Percentiles rank a stretch among this genome's conserved stretches.
Conservation (phyloP, 2,113 vertebrate genomes). For the Raja brachyura region DNA sequence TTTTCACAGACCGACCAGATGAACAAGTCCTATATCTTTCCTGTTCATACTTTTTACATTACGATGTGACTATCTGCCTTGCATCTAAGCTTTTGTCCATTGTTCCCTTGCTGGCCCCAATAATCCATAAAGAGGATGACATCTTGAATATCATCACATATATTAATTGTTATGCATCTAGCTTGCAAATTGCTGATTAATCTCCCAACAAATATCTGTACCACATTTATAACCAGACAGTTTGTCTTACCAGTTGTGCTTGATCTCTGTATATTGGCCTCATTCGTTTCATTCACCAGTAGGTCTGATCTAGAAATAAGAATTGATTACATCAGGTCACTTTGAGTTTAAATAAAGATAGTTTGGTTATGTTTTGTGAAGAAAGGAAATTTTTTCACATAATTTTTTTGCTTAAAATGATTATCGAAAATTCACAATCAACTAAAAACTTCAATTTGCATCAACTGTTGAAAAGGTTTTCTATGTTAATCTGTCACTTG, state of each 20-base stretch:
- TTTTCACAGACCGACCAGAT: no score
- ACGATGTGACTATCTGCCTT: no score
- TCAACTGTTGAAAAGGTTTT: not conserved
- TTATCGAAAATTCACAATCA: not conserved
- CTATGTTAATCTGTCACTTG: not conserved
- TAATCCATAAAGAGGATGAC: no score
- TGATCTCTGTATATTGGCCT: conserved; percentile 43
- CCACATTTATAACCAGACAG: not conserved
- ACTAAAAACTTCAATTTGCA: not conserved
- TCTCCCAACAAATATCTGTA: not conserved
- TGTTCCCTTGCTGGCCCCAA: no score
- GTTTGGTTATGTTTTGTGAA: not conserved
- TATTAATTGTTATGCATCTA: no score
- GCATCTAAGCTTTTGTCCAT: no score
- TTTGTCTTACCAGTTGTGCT: conserved; percentile 51
- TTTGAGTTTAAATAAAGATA: not conserved
- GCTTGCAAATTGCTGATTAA: no score
- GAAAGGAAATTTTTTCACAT: not conserved
- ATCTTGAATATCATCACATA: no score
- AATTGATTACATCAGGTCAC: not conserved
- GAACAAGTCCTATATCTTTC: no score
- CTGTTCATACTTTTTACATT: no score
- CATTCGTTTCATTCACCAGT: conserved; percentile 46
- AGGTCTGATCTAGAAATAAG: conserved; percentile 57
- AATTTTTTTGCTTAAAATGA: no score